phyloP scores from a whole-genome alignment of 2,797 vertebrate genomes.

The Molossus molossus region DNA sequence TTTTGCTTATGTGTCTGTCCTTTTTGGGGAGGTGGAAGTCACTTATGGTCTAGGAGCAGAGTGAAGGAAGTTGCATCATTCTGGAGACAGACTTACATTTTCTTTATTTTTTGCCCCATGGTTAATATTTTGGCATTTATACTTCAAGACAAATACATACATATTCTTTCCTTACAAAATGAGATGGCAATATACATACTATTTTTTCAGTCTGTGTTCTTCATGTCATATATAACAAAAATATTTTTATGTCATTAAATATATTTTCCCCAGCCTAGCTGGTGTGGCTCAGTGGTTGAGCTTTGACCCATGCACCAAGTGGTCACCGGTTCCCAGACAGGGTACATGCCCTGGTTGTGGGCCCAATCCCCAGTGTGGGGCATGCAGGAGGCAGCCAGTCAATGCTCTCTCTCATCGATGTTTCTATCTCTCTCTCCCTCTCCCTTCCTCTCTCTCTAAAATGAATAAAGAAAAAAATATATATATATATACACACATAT shows the following conservation, averaged over 20 bases:
- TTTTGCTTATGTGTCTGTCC: background rate
- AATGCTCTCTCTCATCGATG: too few relatives aligned
- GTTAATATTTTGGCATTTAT: conserved; percentile 24
- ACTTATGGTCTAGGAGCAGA: conserved; percentile 4
- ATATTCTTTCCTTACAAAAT: conserved; percentile 8
- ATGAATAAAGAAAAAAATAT: too few relatives aligned
- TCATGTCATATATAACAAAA: background rate
- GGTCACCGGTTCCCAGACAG: too few relatives aligned
- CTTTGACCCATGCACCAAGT: too few relatives aligned
- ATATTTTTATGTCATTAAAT: background rate
- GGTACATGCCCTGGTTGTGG: too few relatives aligned
- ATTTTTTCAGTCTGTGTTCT: background rate
- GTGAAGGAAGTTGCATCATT: background rate
- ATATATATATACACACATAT: background rate
- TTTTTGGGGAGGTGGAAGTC: background rate
- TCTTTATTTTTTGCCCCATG: background rate
- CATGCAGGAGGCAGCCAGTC: too few relatives aligned
- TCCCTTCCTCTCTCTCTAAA: too few relatives aligned
- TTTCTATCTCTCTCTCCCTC: too few relatives aligned
- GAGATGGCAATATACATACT: background rate
- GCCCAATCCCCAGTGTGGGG: too few relatives aligned
- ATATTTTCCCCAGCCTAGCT: too few relatives aligned
- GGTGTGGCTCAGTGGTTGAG: too few relatives aligned
- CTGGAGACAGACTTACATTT: background rate
- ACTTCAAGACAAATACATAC: background rate